These are phyloP conservation scores for Gymnarchus niloticus DNA, from an alignment of 2,113 vertebrate species.

Conservation along the genomic window DNA sequence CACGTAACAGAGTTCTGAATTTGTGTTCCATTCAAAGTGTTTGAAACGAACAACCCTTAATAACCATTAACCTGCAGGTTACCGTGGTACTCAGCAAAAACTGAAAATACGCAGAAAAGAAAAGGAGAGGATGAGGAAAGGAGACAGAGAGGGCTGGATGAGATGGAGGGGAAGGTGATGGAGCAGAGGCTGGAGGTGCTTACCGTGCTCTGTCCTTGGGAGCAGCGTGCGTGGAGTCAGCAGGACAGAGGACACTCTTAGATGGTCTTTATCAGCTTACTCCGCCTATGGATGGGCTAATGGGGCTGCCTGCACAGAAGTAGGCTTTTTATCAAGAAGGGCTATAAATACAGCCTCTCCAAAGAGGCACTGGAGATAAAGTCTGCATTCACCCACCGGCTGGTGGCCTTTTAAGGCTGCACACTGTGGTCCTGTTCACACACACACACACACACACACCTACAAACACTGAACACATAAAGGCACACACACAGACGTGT, in stretches of 20 bases:
- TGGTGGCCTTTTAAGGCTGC: conserved; percentile 40
- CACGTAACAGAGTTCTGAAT: too few species aligned
- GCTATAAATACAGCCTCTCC: conserved; percentile 62
- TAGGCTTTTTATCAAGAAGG: conserved; percentile 53
- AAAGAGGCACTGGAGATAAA: conserved; percentile 57
- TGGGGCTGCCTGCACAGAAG: conserved; percentile 43
- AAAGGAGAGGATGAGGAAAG: not conserved
- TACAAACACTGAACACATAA: not conserved
- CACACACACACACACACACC: conserved; percentile 18
- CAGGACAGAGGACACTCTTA: conserved; percentile 30
- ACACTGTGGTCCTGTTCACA: conserved; percentile 19
- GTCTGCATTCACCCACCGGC: conserved; percentile 28
- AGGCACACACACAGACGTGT: not conserved
- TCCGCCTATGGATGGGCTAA: conserved; percentile 63
- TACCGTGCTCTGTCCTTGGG: conserved; percentile 56
- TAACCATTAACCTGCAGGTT: too few species aligned
- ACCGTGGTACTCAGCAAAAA: too few species aligned
- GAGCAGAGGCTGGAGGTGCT: conserved; percentile 39
- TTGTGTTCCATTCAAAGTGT: too few species aligned
- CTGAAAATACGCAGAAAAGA: not conserved
- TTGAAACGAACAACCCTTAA: not conserved
- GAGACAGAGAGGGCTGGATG: not conserved
- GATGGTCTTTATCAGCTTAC: conserved; percentile 63
- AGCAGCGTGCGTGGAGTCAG: conserved; percentile 59
- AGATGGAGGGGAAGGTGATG: not conserved